Percentiles rank a stretch among this genome's conserved stretches.
These are phyloP conservation scores for Aethina tumida DNA, from an alignment of 1,140 invertebrate species.

Conservation along the genomic window DNA sequence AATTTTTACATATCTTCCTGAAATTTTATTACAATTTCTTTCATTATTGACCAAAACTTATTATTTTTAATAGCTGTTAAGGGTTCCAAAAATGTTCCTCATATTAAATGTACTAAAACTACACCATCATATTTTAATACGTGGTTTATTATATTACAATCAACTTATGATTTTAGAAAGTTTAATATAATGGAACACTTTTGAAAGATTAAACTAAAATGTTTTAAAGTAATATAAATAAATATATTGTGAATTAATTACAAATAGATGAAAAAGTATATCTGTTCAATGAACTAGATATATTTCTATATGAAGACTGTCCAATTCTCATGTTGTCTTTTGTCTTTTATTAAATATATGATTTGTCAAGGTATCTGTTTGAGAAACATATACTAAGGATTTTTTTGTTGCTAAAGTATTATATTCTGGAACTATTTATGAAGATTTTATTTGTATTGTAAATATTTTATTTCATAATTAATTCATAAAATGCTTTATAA, in stretches of 20 bases:
- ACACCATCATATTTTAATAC: background rate
- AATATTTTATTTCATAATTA: conserved; percentile 17
- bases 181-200: conserved; percentile 3
- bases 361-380: background rate
- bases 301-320: conserved; percentile 14
- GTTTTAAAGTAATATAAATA: no score
- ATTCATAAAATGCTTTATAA: conserved; percentile 16
- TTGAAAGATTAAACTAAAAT: background rate
- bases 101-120: background rate
- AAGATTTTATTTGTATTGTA: conserved; percentile 15
- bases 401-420: conserved; percentile 11
- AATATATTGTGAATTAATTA: conserved; percentile 5
- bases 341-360: background rate
- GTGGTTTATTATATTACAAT: background rate
- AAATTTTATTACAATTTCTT: background rate
- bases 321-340: conserved; percentile 8
- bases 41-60: background rate
- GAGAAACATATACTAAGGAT: background rate
- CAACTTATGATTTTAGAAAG: conserved; percentile 2
- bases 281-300: conserved; percentile 5
- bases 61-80: background rate
- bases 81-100: background rate
- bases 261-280: conserved; percentile 5
- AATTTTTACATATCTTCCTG: conserved; percentile 12
- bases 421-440: conserved; percentile 17